These are phyloP conservation scores for Scaptomyza parva DNA, from an alignment of 2,888 invertebrate genomes.

Conservation along the genomic window DNA sequence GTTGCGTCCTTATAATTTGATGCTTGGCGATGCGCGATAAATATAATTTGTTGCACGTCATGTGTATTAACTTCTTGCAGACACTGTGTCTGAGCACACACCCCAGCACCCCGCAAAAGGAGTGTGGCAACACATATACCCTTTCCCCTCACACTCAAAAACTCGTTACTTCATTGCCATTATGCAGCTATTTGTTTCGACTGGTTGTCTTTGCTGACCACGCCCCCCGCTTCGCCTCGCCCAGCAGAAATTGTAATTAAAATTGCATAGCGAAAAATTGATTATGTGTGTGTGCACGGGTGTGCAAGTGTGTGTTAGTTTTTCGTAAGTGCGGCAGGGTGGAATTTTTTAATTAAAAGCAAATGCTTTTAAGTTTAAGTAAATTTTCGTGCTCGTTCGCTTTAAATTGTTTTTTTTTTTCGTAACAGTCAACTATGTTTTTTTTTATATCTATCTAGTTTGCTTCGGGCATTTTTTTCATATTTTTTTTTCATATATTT, in stretches of 20 bases:
- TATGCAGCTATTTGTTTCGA: conserved; percentile 66
- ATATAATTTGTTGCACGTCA: conserved; percentile 82
- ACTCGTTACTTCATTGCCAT: conserved; percentile 37
- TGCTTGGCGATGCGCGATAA: conserved; percentile 81
- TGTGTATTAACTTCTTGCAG: conserved; percentile 78
- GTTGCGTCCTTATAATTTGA: conserved; percentile 73
- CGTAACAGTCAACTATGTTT: conserved; percentile 16
- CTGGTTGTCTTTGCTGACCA: conserved; percentile 51
- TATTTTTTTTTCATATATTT: conserved; percentile 1
- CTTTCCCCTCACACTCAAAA: conserved; percentile 1
- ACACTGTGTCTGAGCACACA: conserved; percentile 59
- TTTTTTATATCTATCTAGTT: conserved; percentile 19
- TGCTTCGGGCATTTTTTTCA: not conserved
- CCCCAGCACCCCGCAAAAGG: conserved; percentile 37
- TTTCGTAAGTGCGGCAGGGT: conserved; percentile 72
- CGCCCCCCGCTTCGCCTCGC: conserved; percentile 55
- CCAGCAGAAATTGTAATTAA: conserved; percentile 78
- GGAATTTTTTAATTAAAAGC: conserved; percentile 77
- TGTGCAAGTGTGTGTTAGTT: conserved; percentile 61
- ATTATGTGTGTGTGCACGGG: conserved; percentile 64
- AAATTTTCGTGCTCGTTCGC: conserved; percentile 42
- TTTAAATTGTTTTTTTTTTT: conserved; percentile 49
- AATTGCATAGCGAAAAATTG: conserved; percentile 78
- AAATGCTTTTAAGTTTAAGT: conserved; percentile 76
- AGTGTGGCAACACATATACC: conserved; percentile 28